These are phyloP conservation scores for Egretta garzetta DNA, from an alignment of 2,113 vertebrate species.

Conservation along the genomic window DNA sequence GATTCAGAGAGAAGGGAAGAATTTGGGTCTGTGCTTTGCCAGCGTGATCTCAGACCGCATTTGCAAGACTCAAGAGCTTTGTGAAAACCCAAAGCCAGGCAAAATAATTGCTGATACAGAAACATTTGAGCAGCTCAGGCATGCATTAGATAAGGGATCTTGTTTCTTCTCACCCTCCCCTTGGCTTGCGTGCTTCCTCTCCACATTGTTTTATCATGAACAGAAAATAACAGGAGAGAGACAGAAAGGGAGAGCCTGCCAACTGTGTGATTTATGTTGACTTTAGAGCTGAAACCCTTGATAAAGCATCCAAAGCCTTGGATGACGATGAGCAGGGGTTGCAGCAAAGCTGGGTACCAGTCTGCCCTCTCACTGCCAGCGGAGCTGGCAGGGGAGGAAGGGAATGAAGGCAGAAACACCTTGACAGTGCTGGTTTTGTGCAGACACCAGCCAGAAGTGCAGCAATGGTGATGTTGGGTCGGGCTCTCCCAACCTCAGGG, in stretches of 20 bases:
- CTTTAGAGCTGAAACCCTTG: neutral
- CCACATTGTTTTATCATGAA: slow-evolving; percentile 55
- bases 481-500: rapidly evolving
- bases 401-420: neutral
- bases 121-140: slow-evolving; percentile 50
- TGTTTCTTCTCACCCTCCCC: slow-evolving; percentile 52
- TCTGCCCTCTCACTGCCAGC: rapidly evolving
- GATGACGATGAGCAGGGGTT: neutral
- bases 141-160: slow-evolving; percentile 49
- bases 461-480: neutral
- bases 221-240: slow-evolving; percentile 52
- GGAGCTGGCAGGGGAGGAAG: neutral
- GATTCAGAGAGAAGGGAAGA: neutral
- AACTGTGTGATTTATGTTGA: slow-evolving; percentile 24
- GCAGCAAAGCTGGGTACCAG: neutral
- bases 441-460: rapidly evolving
- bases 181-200: slow-evolving; percentile 56
- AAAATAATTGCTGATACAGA: slow-evolving; percentile 56
- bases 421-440: neutral
- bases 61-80: slow-evolving; percentile 37
- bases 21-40: neutral
- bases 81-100: slow-evolving; percentile 49
- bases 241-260: slow-evolving; percentile 33
- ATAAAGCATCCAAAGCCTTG: neutral
- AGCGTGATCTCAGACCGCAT: neutral